These are phyloP conservation scores for Papilio aristodemus DNA, from an alignment of 1,140 invertebrate genomes.

Conservation along the genomic window DNA sequence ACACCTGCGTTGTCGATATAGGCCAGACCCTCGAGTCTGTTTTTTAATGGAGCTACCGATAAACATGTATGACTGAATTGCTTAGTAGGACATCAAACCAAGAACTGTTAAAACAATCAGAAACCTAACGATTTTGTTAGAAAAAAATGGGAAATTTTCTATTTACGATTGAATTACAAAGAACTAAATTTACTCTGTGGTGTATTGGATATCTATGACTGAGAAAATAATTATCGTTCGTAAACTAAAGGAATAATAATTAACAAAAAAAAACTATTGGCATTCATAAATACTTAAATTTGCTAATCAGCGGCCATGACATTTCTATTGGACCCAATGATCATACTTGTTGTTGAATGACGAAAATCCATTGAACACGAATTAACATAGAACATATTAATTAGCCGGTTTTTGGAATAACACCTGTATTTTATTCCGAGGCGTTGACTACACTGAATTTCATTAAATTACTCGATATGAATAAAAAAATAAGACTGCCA, in stretches of 20 bases:
- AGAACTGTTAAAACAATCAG: too few relatives aligned
- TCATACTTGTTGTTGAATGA: conserved; percentile 34
- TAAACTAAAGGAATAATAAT: conserved; percentile 32
- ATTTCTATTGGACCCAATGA: conserved; percentile 45
- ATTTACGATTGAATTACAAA: not conserved
- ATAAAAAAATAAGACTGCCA: too few relatives aligned
- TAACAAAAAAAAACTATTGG: conserved; percentile 39
- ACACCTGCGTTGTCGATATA: conserved; percentile 50
- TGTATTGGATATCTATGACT: not conserved
- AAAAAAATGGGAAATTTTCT: not conserved
- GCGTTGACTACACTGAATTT: not conserved
- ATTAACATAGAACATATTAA: conserved; percentile 31
- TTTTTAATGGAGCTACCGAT: not conserved
- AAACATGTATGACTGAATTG: not conserved
- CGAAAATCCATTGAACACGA: conserved; percentile 29
- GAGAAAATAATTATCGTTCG: not conserved
- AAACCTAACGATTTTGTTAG: too few relatives aligned
- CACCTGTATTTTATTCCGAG: not conserved
- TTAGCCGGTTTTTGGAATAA: not conserved
- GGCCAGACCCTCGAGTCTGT: conserved; percentile 1
- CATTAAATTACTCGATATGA: too few relatives aligned
- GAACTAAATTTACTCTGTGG: not conserved
- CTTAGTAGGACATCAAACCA: too few relatives aligned
- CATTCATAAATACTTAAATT: conserved; percentile 41
- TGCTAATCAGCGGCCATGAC: conserved; percentile 49